Conservation (phyloP, 2,797 vertebrate species). For the Sebastes alutus region DNA sequence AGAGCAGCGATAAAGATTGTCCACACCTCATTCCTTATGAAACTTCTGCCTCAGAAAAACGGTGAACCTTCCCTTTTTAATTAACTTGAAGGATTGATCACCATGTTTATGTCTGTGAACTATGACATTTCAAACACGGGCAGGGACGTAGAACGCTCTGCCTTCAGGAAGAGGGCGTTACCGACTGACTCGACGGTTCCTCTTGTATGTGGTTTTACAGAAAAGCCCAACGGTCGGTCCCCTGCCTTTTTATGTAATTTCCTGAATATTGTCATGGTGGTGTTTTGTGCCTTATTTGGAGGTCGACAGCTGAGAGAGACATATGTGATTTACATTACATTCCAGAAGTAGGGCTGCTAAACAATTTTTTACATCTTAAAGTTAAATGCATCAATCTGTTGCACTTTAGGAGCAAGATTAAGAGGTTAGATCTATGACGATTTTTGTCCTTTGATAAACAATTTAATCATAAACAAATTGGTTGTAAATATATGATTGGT, state of each 20-base stretch:
- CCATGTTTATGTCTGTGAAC: neutral
- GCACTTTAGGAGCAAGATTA: too few species aligned
- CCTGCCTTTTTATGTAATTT: neutral
- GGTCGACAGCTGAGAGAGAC: neutral
- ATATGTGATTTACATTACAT: neutral
- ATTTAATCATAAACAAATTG: too few species aligned
- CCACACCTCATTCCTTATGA: neutral
- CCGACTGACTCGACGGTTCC: neutral
- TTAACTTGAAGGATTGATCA: neutral
- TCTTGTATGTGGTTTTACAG: neutral
- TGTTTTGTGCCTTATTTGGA: conserved; percentile 12
- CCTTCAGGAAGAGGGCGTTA: neutral
- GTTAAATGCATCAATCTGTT: too few species aligned
- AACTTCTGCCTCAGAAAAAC: neutral
- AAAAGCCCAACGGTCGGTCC: neutral
- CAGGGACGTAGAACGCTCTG: neutral
- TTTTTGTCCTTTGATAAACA: too few species aligned
- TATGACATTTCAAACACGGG: fast-evolving
- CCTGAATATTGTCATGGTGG: neutral
- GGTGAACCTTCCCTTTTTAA: neutral
- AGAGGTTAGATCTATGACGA: too few species aligned
- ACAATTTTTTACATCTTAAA: too few species aligned
- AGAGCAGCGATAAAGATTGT: neutral
- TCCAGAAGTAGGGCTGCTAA: neutral
- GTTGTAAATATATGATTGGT: too few species aligned